phyloP scores from a whole-genome alignment of 2,113 vertebrate species.

The Cyanocitta stelleri region DNA sequence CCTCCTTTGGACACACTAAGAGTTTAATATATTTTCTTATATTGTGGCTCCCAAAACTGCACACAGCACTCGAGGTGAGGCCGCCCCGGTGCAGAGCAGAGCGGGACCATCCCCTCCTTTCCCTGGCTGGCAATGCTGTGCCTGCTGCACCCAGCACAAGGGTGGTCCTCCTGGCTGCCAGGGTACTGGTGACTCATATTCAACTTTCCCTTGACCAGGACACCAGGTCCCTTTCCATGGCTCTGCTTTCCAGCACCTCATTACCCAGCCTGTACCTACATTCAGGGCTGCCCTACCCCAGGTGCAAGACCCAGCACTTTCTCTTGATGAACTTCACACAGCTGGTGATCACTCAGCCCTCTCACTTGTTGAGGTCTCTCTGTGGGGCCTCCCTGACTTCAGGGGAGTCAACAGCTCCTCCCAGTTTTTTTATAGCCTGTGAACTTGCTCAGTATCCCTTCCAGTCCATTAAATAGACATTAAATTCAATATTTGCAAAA shows the following conservation, averaged over 20 bases:
- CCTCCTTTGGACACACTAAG: background rate
- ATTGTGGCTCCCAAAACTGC: background rate
- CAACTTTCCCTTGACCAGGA: rapidly evolving
- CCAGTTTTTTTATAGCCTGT: background rate
- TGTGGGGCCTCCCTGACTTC: background rate
- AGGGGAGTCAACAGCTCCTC: background rate
- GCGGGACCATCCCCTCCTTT: background rate
- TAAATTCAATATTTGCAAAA: background rate
- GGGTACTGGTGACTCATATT: background rate
- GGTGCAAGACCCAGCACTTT: background rate
- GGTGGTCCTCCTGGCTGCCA: background rate
- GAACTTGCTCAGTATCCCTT: background rate
- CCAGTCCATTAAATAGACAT: background rate
- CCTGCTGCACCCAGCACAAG: background rate
- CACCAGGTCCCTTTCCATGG: background rate
- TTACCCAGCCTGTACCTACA: background rate
- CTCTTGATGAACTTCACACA: background rate
- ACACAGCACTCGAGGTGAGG: rapidly evolving
- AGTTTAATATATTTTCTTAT: background rate
- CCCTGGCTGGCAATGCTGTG: rapidly evolving
- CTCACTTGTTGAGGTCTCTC: background rate
- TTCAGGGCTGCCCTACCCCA: background rate
- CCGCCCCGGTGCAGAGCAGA: rapidly evolving
- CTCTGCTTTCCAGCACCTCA: background rate
- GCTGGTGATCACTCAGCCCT: background rate